A percentile compares a stretch with the other conserved stretches of the same genome.
Evolutionary conservation across 35 echinoderm and acorn worm genomes (phyloP).

Genomic region (Heliocidaris tuberculata): DNA sequence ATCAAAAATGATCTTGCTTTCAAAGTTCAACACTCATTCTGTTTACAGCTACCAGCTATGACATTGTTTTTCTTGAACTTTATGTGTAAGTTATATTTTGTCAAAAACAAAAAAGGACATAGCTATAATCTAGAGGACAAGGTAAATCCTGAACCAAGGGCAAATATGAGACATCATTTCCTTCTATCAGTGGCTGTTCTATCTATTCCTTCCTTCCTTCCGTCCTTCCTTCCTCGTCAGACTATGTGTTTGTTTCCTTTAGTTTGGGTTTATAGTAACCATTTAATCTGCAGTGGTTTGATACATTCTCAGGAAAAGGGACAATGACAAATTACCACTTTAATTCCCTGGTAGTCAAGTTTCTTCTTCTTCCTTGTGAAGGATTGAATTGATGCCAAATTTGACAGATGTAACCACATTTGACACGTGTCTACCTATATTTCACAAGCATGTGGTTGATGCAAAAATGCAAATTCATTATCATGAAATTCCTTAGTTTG

Average conservation of each 20-base stretch:
- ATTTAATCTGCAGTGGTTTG: neutral
- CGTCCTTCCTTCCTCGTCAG: neutral
- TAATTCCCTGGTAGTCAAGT: neutral
- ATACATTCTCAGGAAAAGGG: neutral
- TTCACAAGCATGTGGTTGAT: neutral
- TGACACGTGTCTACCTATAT: neutral
- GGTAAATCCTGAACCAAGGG: neutral
- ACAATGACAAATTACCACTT: neutral
- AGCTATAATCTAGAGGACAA: neutral
- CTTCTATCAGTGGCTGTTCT: neutral
- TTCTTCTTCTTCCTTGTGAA: neutral
- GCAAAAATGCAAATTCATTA: neutral
- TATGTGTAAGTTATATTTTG: neutral
- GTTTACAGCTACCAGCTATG: neutral
- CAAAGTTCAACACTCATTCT: neutral
- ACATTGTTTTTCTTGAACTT: neutral
- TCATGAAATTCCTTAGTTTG: neutral
- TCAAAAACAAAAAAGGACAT: neutral
- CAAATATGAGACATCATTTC: conserved; percentile 2
- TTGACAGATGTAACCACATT: neutral
- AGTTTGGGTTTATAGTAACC: neutral
- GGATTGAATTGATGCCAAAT: neutral
- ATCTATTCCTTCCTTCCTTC: neutral
- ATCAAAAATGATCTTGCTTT: neutral
- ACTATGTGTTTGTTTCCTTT: neutral